Base-by-base conservation (phyloP, 1,140 invertebrate species). In the Leptoteleia sp. region DNA sequence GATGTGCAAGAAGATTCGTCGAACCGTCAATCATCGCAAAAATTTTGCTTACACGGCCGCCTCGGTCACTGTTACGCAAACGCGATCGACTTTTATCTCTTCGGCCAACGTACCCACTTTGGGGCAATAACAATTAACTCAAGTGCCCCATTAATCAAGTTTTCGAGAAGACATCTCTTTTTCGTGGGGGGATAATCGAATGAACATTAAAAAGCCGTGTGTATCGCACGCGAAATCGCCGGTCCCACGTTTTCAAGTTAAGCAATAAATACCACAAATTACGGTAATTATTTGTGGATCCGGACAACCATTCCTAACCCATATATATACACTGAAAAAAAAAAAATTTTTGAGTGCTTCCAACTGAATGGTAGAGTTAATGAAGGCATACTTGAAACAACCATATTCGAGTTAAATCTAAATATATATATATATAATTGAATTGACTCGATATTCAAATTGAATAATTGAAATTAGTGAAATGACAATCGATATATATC, bases 11-110 rank as follows among this genome's bases (percentile, higher is more conserved):
- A 31, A 33, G 37, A 65, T 38, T 25, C 48, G 27, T 65, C 59
- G 33, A 40, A 64, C 47, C 61, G 47, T 64, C 61, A 64, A 64
- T 64, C 61, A 65, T 54, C 61, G 43, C 47, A 11, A 54, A 54
- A 65, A 54, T 42, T 37, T 5, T 54, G 37, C 48, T 52, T 37
- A 7, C 9, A 6, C 7, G 19, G n/a, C n/a, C n/a, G 3, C 25
- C 15, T 27, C 45, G 5, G 19, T 27, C 16, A 4, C 15, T 52
- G 48, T 54, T 65, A 43, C 48, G 48, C 33, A 65, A 65, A 50
- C 38, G 17, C 11, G 27, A 45, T 37, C 38, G 37, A 43, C 19
- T 57, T 68, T 54, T 57, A 57, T 68, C 11, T 48, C 8, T 38
- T 50, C n/a, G 7, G 35, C 16, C 35, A 11, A 19, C 27, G 47